phyloP scores from a whole-genome alignment of 2,113 vertebrate species.

The Phrynosoma blainvillii region DNA sequence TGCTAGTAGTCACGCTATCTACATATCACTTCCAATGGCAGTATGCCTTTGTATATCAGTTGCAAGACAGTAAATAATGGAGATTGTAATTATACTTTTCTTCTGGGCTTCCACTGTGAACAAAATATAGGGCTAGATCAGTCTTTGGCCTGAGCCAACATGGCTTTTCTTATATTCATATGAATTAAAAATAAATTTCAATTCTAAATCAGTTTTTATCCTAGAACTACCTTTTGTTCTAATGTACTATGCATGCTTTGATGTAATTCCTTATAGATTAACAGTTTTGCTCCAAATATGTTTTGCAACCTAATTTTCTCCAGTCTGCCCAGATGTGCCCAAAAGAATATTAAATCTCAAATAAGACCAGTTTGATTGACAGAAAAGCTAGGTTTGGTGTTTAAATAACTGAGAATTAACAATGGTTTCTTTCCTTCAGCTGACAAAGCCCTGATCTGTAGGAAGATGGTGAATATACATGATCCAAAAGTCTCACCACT shows the following conservation, averaged over 20 bases:
- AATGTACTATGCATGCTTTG: not conserved
- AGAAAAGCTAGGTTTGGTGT: not conserved
- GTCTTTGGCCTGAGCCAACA: no score
- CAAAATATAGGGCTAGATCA: no score
- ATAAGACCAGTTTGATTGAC: not conserved
- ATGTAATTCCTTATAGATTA: not conserved
- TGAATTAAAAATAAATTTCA: no score
- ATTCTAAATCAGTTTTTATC: no score
- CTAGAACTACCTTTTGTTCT: not conserved
- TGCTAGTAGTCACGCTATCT: no score
- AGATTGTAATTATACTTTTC: no score
- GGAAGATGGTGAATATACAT: not conserved
- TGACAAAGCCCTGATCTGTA: not conserved
- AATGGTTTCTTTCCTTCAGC: not conserved
- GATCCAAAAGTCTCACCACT: not conserved
- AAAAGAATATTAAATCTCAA: not conserved
- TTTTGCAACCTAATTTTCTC: not conserved
- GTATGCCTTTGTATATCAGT: no score
- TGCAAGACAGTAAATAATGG: no score
- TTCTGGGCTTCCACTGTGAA: no score
- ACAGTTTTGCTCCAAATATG: not conserved
- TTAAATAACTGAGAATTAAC: not conserved
- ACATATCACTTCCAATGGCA: no score
- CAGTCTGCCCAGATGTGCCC: not conserved
- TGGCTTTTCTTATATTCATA: no score